Evolutionary conservation across 2,113 vertebrate species (phyloP), one percentile per base, ranked within the genome.

Genomic region (Gyps fulvus): DNA sequence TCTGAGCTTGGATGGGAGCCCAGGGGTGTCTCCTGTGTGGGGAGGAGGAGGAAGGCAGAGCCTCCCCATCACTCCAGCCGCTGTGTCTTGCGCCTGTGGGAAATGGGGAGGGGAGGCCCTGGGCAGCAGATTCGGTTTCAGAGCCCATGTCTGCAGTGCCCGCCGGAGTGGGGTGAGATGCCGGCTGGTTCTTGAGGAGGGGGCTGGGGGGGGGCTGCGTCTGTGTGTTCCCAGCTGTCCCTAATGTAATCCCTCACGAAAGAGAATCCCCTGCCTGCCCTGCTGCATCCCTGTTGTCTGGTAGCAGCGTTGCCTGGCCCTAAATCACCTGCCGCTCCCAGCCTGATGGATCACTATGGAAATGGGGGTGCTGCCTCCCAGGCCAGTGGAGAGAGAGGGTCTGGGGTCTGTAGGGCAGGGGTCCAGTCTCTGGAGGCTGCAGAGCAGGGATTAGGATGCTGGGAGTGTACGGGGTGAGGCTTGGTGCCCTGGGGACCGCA

Each of bases 181-280:
- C 18, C 3, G 7, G 15, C 62, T 38, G 1, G 32, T 34, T 73
- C 49, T 63, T 72, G 82, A 77, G 65, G 23, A 72, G 73, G 84
- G 43, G 42, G 10, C 5, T 3, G 20, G 50, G 22, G 43, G 34
- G 57, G 71, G 9, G 20, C 18, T 9, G 23, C 1, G 10, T 78
- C 95, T 98, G 74, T 98, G 97, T 98, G 91, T 98, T 97, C 96
- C 94, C 98, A 98, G 98, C 98, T 98, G 97, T 97, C 90, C 90
- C 57, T 71, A 71, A 27, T 10, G 10, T 97, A 97, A 98, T 98
- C 52, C 40, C 57, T 95, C 42, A 54, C 31, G 94, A 97, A 98
- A 97, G 94, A 93, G 91, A 97, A 97, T 96, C 95, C 55, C 50
- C 67, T 81, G 89, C 47, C 67, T 83, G 89, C 34, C 67, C 94